phyloP scores from a whole-genome alignment of 2,113 vertebrate genomes.

The Myotis brandtii region DNA sequence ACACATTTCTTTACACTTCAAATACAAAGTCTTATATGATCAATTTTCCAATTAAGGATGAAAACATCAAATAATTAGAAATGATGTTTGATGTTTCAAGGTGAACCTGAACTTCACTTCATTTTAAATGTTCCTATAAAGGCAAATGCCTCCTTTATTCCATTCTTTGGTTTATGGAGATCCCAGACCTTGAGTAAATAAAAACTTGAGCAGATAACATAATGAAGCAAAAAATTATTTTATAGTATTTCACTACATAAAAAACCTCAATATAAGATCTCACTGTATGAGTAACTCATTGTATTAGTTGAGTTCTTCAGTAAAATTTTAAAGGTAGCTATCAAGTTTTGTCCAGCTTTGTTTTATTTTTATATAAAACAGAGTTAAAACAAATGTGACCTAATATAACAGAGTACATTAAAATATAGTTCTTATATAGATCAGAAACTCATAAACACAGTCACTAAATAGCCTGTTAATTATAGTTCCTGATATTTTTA shows the following conservation, averaged over 20 bases:
- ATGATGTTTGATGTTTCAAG: slow-evolving; percentile 69
- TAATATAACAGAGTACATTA: not conserved
- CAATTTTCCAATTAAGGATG: slow-evolving; percentile 70
- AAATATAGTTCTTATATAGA: not conserved
- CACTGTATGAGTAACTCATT: not conserved
- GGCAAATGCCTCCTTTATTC: not conserved
- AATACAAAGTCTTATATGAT: slow-evolving; percentile 44
- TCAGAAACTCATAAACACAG: not conserved
- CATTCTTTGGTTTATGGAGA: not conserved
- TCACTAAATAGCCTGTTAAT: not conserved
- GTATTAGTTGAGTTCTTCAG: not conserved
- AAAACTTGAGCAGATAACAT: not conserved
- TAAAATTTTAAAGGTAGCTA: not conserved
- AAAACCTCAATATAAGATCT: not conserved
- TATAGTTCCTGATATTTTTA: not conserved
- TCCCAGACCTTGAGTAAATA: not conserved
- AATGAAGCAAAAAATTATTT: not conserved
- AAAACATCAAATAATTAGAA: slow-evolving; percentile 62
- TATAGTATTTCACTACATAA: not conserved
- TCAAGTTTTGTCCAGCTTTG: not conserved
- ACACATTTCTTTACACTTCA: slow-evolving; percentile 60
- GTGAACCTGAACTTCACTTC: slow-evolving; percentile 53
- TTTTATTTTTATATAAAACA: not conserved
- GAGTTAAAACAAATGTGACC: not conserved
- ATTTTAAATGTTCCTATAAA: slow-evolving; percentile 45